Evolutionary conservation across 2,888 invertebrate species (phyloP), one percentile per base, ranked within the genome.

Genomic region (Drosophila trichaetosa): DNA sequence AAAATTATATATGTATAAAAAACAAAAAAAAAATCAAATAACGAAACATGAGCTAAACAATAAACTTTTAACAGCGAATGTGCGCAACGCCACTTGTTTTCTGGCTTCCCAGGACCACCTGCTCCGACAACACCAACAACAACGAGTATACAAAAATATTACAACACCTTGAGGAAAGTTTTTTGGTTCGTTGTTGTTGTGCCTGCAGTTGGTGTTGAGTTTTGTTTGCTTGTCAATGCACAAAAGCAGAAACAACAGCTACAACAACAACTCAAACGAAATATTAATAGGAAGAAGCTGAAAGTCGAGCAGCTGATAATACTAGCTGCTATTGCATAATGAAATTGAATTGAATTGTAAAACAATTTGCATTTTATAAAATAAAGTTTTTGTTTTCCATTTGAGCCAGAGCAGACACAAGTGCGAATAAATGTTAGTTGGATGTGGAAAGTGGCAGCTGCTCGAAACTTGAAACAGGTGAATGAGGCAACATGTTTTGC

Each of bases 301-400:
- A 48, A 63, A 63, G 68, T 62, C 56, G 40, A 62, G 60, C 72
- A 71, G 49, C 71, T 80, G 80, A 79, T 79, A 86, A 80, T 71
- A 54, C 65, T 69, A 62, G 58, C 76, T 65, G 76, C 58, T 64
- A 67, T 68, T 74, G 82, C 66, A 82, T 74, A 83, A 82, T 76
- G 66, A 69, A 86, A 82, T 84, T 69, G 79, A 86, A 84, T 82
- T 84, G 73, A 86, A 84, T 82, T 82, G 73, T 60, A 68, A 80
- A 86, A 73, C 81, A 82, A 86, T 85, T 85, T 86, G 84, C 84
- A 84, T 84, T 83, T 84, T 62, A 80, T 80, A 71, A 62, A 71
- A 73, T 68, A 78, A 82, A 82, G 69, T 83, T 85, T 68, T 57
- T 66, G 65, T 70, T 82, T 73, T 56, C 49, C 40, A 27, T 11